Percentiles rank a stretch among this genome's conserved stretches.
These are phyloP conservation scores for Antheraea mylitta DNA, from an alignment of 1,140 invertebrate species.

Conservation along the genomic window DNA sequence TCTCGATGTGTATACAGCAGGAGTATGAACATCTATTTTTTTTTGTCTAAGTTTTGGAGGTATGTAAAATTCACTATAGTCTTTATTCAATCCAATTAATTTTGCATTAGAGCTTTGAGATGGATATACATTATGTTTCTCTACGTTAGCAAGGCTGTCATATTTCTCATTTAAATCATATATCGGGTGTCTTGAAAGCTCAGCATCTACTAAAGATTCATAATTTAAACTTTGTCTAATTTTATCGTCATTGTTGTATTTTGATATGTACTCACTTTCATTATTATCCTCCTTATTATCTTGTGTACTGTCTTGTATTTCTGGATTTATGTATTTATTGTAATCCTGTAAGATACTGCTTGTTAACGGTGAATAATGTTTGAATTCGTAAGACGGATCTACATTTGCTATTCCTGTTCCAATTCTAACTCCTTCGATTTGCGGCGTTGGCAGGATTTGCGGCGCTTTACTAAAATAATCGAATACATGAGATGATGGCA, in stretches of 20 bases:
- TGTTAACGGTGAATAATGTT: slow-evolving; percentile 3
- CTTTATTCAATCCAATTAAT: slow-evolving; percentile 24
- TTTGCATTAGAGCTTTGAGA: slow-evolving; percentile 23
- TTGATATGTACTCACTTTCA: background rate
- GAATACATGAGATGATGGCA: slow-evolving; percentile 55
- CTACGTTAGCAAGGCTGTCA: slow-evolving; percentile 34
- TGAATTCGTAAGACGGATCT: background rate
- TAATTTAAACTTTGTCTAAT: background rate
- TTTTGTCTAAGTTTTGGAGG: slow-evolving; percentile 14
- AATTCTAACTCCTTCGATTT: slow-evolving; percentile 44
- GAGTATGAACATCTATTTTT: background rate
- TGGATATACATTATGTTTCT: slow-evolving; percentile 35
- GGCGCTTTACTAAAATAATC: slow-evolving; percentile 71
- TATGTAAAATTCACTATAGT: slow-evolving; percentile 23
- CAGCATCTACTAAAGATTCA: slow-evolving; percentile 4
- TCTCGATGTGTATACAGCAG: background rate
- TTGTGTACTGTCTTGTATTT: background rate
- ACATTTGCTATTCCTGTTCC: slow-evolving; percentile 39
- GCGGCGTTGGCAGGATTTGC: slow-evolving; percentile 44
- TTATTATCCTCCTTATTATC: background rate
- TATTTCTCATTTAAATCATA: slow-evolving; percentile 34
- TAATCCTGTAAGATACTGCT: background rate
- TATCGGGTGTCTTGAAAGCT: slow-evolving; percentile 12
- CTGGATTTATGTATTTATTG: slow-evolving; percentile 1
- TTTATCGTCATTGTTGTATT: background rate